Base-by-base conservation (phyloP, 1,140 invertebrate species). In the Diabrotica undecimpunctata region DNA sequence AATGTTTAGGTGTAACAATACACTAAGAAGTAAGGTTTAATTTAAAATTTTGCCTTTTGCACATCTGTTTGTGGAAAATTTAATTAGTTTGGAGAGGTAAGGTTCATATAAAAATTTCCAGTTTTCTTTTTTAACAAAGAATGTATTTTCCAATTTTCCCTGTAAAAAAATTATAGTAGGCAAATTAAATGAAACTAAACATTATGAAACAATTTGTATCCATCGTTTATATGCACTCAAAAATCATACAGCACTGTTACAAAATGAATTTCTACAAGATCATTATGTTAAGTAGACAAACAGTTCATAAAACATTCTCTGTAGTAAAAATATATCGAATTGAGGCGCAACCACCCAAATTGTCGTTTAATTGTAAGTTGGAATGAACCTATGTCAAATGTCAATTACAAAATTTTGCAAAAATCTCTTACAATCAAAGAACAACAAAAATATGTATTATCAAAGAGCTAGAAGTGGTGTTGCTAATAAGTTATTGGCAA, bases 121-220 rank as follows among this genome's bases (percentile, higher is more conserved):
- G 25, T 25, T 25, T 25, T 25, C 25, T 25, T 25, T 25, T 25
- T 25, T 2, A 25, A 25, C 25, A 25, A 25, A 25, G 25, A 25
- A 25, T 25, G 25, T 25, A 25, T 25, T 25, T 25, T 25, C 25
- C 25, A 25, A 25, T 25, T 25, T 25, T 25, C 25, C 25, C 25
- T 25, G 25, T 25, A 25, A 25, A 25, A n/a, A 25, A 25, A 25
- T 25, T 25, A 25, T 25, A 25, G 25, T 25, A 25, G 41, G 13
- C 14, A 41, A 63, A 64, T 56, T 63, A 68, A 74, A 74, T 71
- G 73, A 67, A 71, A 71, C 65, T 39, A 71, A 60, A 50, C 25
- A 51, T 65, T 77, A 75, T 70, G 73, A 77, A 77, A 77, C 75
- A 77, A 77, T 72, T 75, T 77, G 73, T 74, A 77, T 77, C 73